Percentiles rank a stretch among this genome's conserved stretches.
Conservation (phyloP, 1,140 invertebrate genomes). For the Rhagoletis zephyria region DNA sequence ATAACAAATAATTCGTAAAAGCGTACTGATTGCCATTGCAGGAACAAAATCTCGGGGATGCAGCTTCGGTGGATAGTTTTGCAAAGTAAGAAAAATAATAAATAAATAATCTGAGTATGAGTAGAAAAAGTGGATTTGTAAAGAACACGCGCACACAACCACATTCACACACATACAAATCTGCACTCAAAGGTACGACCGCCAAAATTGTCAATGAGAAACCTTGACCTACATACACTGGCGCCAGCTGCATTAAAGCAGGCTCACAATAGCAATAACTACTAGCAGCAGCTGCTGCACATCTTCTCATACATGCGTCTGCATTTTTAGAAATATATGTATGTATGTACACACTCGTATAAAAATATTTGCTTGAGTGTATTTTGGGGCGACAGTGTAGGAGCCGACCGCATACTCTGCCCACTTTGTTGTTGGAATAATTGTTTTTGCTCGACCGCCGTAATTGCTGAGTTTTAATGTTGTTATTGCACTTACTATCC, state of each 20-base stretch:
- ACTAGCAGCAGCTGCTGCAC: not conserved
- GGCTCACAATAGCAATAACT: slow-evolving; percentile 2
- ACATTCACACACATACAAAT: not conserved
- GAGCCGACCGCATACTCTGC: not conserved
- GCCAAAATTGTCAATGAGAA: slow-evolving; percentile 47
- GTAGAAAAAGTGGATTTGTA: not conserved
- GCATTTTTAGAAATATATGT: not conserved
- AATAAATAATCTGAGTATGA: not conserved
- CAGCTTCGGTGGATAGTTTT: not conserved
- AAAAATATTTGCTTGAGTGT: too few species aligned
- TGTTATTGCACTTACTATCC: slow-evolving; percentile 9
- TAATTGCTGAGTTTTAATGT: not conserved
- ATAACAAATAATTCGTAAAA: not conserved
- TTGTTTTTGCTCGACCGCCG: slow-evolving; percentile 2
- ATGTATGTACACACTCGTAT: too few species aligned
- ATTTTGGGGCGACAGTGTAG: too few species aligned
- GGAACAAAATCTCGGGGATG: not conserved
- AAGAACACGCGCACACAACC: not conserved
- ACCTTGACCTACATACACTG: slow-evolving; percentile 38
- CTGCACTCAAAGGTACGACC: not conserved
- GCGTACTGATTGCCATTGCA: not conserved
- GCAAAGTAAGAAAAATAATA: not conserved
- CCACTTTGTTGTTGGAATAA: not conserved
- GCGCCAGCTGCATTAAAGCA: not conserved
- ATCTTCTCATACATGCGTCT: not conserved